phyloP scores from a whole-genome alignment of 2,113 vertebrate species.

The Hemichromis elongatus region DNA sequence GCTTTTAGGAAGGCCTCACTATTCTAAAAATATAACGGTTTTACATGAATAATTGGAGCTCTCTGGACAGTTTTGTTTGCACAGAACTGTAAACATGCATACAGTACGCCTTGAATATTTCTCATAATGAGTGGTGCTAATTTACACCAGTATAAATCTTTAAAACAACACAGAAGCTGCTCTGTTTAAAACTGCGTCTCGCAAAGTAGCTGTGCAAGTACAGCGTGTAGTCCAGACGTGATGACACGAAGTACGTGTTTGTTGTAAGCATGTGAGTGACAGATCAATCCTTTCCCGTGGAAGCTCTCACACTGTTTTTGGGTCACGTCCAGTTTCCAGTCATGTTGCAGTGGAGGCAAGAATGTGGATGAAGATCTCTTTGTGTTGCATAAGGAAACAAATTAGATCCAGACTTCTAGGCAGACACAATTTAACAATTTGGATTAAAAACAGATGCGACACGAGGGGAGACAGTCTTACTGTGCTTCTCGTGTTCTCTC shows the following conservation, averaged over 20 bases:
- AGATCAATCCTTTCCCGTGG: conserved; percentile 30
- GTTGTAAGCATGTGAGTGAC: neutral
- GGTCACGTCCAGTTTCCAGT: conserved; percentile 20
- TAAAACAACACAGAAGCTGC: neutral
- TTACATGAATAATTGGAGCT: neutral
- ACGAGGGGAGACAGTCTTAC: neutral
- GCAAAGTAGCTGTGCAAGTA: neutral
- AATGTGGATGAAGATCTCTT: neutral
- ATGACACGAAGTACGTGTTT: neutral
- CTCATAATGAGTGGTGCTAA: neutral
- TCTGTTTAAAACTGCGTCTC: neutral
- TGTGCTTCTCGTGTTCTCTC: neutral
- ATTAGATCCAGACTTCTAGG: conserved; percentile 6
- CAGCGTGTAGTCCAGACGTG: neutral
- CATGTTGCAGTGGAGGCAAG: neutral
- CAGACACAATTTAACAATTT: neutral
- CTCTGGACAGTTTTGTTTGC: neutral
- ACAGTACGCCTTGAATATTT: neutral
- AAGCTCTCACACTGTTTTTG: conserved; percentile 39
- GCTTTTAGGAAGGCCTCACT: neutral
- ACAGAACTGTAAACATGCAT: neutral
- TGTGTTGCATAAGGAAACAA: conserved; percentile 3
- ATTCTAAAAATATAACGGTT: neutral
- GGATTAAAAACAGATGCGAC: conserved; percentile 2
- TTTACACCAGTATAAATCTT: neutral